Percentiles rank a stretch among this genome's conserved stretches.
Evolutionary conservation across 2,113 vertebrate species (phyloP).

Genomic region (Mus musculus): DNA sequence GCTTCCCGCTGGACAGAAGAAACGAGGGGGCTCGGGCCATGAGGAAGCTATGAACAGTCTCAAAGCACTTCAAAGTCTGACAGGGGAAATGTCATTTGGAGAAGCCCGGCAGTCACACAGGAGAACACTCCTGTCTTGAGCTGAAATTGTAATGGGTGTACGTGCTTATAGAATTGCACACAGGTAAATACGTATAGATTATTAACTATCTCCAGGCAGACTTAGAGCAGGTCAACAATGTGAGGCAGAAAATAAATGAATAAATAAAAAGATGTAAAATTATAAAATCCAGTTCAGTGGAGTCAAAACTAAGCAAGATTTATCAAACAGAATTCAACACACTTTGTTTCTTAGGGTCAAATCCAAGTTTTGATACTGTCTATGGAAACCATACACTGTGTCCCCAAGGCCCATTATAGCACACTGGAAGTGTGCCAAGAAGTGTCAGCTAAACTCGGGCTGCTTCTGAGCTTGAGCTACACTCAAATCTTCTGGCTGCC

Average conservation of each 20-base stretch:
- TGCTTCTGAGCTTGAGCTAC: slow-evolving; percentile 56
- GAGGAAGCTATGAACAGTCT: neutral
- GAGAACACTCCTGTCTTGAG: neutral
- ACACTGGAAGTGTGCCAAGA: neutral
- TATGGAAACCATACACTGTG: neutral
- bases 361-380: slow-evolving; percentile 30
- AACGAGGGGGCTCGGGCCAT: neutral
- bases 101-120: neutral
- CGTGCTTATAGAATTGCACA: neutral
- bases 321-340: neutral
- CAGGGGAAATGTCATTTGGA: neutral
- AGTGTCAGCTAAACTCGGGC: slow-evolving; percentile 56
- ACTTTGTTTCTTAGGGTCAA: neutral
- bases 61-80: neutral
- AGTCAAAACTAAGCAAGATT: slow-evolving; percentile 14
- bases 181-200: too few species aligned
- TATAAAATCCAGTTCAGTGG: neutral
- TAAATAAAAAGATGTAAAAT: neutral
- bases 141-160: too few species aligned
- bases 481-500: slow-evolving; percentile 30
- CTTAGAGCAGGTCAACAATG: neutral
- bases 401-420: neutral
- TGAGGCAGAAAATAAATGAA: neutral
- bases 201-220: neutral
- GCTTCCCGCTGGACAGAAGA: neutral